These are phyloP conservation scores for Synanthedon andrenaeformis DNA, from an alignment of 2,888 invertebrate species.

Conservation along the genomic window DNA sequence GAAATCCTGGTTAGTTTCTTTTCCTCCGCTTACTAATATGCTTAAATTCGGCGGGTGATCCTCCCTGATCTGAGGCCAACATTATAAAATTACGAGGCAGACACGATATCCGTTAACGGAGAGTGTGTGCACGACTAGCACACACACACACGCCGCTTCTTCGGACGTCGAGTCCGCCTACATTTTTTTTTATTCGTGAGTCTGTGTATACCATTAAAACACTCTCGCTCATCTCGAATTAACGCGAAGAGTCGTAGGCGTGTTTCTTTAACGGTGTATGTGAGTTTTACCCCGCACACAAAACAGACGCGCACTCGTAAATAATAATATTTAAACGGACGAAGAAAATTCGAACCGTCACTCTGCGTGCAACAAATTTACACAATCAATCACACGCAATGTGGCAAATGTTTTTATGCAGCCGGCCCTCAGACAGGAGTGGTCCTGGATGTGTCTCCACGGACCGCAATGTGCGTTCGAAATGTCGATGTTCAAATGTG, in stretches of 20 bases:
- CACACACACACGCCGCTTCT: neutral
- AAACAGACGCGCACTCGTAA: no score
- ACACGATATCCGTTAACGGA: neutral
- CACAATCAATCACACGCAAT: no score
- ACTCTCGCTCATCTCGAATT: neutral
- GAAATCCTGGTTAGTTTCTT: constrained; percentile 75
- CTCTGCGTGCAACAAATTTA: neutral
- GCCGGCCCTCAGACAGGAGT: neutral
- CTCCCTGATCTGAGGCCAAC: neutral
- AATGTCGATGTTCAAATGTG: no score
- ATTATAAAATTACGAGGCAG: neutral
- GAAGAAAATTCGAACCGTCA: neutral
- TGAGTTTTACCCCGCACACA: no score
- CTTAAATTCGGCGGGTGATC: constrained; percentile 47
- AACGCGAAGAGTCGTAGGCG: neutral
- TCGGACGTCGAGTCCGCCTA: neutral
- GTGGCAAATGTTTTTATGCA: neutral
- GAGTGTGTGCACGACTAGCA: neutral
- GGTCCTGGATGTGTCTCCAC: no score
- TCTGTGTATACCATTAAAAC: neutral
- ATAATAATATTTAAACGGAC: neutral
- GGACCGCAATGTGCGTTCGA: no score
- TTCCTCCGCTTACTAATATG: constrained; percentile 74
- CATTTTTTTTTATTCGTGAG: neutral
- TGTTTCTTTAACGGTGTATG: neutral